Conservation (phyloP, 2,888 invertebrate genomes). For the Antheraea yamamai region DNA sequence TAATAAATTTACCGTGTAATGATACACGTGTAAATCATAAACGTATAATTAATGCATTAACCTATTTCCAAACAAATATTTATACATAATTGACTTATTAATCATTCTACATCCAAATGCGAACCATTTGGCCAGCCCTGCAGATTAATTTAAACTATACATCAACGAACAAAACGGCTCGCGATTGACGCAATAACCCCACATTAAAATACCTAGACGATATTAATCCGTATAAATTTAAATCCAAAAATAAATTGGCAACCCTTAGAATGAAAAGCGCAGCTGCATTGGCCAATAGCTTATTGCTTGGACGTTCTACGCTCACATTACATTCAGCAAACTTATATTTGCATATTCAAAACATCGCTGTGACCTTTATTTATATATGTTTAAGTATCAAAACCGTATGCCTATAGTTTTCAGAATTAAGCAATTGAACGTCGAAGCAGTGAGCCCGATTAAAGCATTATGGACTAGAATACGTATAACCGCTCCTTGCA, state of each 20-base stretch:
- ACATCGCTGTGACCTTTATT: neutral
- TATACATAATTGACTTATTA: slow-evolving; percentile 8
- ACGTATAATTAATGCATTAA: neutral
- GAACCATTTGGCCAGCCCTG: slow-evolving; percentile 33
- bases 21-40: neutral
- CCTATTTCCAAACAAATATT: neutral
- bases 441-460: slow-evolving; percentile 16
- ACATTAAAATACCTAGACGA: slow-evolving; percentile 53
- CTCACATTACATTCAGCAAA: slow-evolving; percentile 17
- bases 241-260: slow-evolving; percentile 74
- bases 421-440: neutral
- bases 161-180: slow-evolving; percentile 38
- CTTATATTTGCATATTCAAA: neutral
- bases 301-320: slow-evolving; percentile 49
- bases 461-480: slow-evolving; percentile 21
- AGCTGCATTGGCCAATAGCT: slow-evolving; percentile 75
- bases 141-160: slow-evolving; percentile 22
- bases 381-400: neutral
- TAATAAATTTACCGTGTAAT: neutral
- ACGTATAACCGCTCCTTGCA: slow-evolving; percentile 7
- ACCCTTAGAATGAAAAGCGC: slow-evolving; percentile 59
- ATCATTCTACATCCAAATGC: neutral
- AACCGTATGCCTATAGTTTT: neutral
- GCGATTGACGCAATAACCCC: slow-evolving; percentile 62
- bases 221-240: slow-evolving; percentile 68